A percentile compares a stretch with the other conserved stretches of the same genome.
phyloP scores from a whole-genome alignment of 2,113 vertebrate species.

The Pantherophis guttatus region DNA sequence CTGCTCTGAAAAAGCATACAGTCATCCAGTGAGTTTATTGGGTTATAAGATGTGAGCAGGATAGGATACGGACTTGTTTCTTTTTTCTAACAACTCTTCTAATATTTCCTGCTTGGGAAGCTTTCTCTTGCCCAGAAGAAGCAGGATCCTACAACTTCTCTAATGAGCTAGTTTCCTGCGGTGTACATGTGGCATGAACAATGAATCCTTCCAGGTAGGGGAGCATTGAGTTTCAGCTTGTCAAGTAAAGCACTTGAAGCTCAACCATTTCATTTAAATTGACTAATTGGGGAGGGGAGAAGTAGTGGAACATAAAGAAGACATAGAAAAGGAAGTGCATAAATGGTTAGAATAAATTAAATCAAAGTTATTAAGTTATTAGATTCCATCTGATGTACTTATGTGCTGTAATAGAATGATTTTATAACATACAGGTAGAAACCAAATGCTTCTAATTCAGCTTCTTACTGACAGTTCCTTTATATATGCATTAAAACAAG shows the following conservation, averaged over 20 bases:
- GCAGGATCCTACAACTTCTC: conserved; percentile 6
- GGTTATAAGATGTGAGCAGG: neutral
- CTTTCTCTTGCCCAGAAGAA: neutral
- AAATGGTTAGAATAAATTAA: conserved; percentile 16
- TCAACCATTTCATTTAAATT: conserved; percentile 3
- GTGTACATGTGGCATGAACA: conserved; percentile 25
- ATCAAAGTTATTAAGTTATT: conserved; percentile 25
- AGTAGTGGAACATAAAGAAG: neutral
- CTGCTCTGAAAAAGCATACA: neutral
- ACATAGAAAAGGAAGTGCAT: neutral
- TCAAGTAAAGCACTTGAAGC: conserved; percentile 16
- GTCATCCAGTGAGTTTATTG: neutral
- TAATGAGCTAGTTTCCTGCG: neutral
- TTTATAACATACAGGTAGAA: neutral
- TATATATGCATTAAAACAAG: neutral
- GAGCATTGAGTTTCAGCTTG: accelerated
- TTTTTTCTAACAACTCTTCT: neutral
- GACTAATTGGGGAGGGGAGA: neutral
- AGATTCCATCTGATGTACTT: neutral
- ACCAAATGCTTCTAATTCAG: neutral
- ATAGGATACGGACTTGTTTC: accelerated
- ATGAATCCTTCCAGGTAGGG: neutral
- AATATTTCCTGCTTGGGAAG: accelerated
- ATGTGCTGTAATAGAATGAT: neutral
- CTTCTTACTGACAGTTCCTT: neutral